Evolutionary conservation across 2,797 vertebrate species (phyloP).

Genomic region (Coreius guichenoti): DNA sequence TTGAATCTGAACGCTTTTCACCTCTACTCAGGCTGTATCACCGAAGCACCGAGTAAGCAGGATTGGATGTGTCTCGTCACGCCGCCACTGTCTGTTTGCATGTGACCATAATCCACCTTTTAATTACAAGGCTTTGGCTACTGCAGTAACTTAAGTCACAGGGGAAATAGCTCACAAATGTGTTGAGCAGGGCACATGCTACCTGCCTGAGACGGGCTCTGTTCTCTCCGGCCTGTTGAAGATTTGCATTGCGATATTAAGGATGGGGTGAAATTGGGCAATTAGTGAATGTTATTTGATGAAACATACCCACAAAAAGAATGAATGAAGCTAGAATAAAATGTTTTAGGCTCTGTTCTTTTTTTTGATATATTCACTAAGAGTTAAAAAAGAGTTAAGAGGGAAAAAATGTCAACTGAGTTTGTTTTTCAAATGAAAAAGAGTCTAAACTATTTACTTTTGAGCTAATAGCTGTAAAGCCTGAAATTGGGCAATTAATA

Average conservation of each 20-base stretch:
- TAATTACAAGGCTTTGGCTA: constrained; percentile 80
- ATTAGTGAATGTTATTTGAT: background rate
- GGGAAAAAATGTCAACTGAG: too few species aligned
- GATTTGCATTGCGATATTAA: background rate
- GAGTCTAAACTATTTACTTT: too few species aligned
- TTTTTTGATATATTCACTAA: too few species aligned
- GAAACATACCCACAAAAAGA: too few species aligned
- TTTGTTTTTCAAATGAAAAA: too few species aligned
- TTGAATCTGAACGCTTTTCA: background rate
- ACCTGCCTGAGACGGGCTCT: constrained; percentile 32
- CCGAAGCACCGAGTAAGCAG: constrained; percentile 3
- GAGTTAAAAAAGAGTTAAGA: too few species aligned
- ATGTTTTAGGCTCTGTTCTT: too few species aligned
- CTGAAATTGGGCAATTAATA: constrained; percentile 12
- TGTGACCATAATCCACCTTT: constrained; percentile 71
- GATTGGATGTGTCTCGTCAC: constrained; percentile 61
- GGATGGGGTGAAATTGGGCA: background rate
- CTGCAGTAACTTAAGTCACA: constrained; percentile 68
- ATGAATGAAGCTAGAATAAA: too few species aligned
- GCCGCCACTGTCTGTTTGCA: constrained; percentile 64
- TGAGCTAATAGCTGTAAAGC: too few species aligned
- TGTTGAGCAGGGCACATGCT: constrained; percentile 31
- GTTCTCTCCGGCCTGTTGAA: constrained; percentile 30
- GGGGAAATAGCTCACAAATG: constrained; percentile 60
- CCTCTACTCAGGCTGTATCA: constrained; percentile 7